Evolutionary conservation across 2,888 invertebrate genomes (phyloP).

Genomic region (Lamproptera curius): DNA sequence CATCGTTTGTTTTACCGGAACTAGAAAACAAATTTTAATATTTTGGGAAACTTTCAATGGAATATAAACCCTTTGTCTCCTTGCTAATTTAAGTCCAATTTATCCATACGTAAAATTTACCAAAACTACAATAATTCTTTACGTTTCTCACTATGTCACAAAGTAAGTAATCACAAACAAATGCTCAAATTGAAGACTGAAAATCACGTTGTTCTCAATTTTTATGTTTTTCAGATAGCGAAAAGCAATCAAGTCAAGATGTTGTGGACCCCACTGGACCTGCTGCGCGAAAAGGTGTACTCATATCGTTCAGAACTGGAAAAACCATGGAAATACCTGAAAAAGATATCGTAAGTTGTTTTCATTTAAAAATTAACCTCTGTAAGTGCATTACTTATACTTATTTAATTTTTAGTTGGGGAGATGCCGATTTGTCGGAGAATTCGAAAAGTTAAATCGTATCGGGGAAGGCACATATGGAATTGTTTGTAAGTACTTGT

Average conservation of each 20-base stretch:
- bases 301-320: constrained; percentile 89
- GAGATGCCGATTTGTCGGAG: constrained; percentile 94
- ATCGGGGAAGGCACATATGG: constrained; percentile 99
- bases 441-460: constrained; percentile 97
- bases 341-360: constrained; percentile 85
- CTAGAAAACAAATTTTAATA: background rate
- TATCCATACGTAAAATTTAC: background rate
- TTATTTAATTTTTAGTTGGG: constrained; percentile 81
- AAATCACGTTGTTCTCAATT: constrained; percentile 5
- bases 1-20: constrained; percentile 1
- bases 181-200: background rate
- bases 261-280: constrained; percentile 87
- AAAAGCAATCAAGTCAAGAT: constrained; percentile 64
- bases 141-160: constrained; percentile 49
- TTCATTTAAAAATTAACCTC: constrained; percentile 38
- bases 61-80: too few relatives aligned
- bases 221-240: constrained; percentile 50
- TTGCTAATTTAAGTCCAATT: background rate
- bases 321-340: constrained; percentile 92
- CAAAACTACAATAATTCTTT: background rate
- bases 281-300: constrained; percentile 86
- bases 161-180: constrained; percentile 41
- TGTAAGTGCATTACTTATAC: constrained; percentile 11
- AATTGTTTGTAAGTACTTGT: constrained; percentile 93
- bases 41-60: background rate